Percentiles rank a stretch among this genome's conserved stretches.
These are phyloP conservation scores for Cettia cetti DNA, from an alignment of 2,113 vertebrate species.

Conservation along the genomic window DNA sequence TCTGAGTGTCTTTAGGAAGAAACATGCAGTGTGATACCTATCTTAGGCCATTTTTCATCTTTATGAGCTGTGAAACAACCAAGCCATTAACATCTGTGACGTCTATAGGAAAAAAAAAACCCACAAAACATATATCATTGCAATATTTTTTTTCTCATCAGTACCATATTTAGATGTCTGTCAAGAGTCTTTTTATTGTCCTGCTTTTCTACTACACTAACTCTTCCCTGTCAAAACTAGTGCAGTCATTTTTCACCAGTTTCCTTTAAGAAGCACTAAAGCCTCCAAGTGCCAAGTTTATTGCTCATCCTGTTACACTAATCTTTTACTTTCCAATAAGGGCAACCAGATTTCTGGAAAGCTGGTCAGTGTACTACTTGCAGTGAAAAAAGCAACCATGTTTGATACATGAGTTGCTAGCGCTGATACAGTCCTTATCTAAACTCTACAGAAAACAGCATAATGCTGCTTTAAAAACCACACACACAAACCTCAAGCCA, in stretches of 20 bases:
- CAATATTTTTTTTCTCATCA: neutral
- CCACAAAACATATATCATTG: fast-evolving
- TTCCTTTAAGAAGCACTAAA: neutral
- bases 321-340: neutral
- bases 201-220: neutral
- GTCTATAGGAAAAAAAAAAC: neutral
- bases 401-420: neutral
- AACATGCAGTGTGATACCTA: neutral
- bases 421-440: neutral
- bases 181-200: neutral
- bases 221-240: neutral
- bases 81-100: neutral
- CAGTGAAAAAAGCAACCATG: neutral
- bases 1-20: neutral
- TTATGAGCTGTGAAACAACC: neutral
- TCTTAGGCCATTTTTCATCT: neutral
- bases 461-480: neutral
- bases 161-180: neutral
- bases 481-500: neutral
- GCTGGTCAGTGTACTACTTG: neutral
- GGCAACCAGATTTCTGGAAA: neutral
- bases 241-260: neutral
- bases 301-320: neutral
- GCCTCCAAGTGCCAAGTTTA: neutral
- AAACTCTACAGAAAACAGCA: neutral